Evolutionary conservation across 2,113 vertebrate species (phyloP).

Genomic region (Nothobranchius furzeri): DNA sequence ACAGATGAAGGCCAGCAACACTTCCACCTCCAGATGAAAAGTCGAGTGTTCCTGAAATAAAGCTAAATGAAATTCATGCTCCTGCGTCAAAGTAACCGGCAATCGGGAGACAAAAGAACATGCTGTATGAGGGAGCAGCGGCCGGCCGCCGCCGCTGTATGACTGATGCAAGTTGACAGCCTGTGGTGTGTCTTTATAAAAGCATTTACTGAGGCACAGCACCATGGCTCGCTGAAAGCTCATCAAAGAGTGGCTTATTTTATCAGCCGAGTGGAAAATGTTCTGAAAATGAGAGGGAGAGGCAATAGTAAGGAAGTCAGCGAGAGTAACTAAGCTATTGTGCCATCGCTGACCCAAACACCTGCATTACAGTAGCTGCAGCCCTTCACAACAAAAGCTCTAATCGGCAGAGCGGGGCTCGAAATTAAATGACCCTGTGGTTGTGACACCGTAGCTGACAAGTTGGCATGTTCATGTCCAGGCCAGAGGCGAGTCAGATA

Average conservation of each 20-base stretch:
- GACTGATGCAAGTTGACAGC: constrained; percentile 69
- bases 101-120: constrained; percentile 31
- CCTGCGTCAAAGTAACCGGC: constrained; percentile 5
- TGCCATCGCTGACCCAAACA: constrained; percentile 70
- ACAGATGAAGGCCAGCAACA: neutral
- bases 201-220: constrained; percentile 65
- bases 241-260: constrained; percentile 78
- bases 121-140: constrained; percentile 11
- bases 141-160: constrained; percentile 32
- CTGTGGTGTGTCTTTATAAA: constrained; percentile 70
- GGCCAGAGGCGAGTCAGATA: constrained; percentile 55
- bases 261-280: constrained; percentile 79
- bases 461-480: constrained; percentile 17
- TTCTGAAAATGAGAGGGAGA: constrained; percentile 68
- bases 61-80: neutral
- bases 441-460: constrained; percentile 60
- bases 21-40: constrained; percentile 10
- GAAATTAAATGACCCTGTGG: constrained; percentile 61
- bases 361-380: constrained; percentile 56
- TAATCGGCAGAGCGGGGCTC: constrained; percentile 60
- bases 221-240: constrained; percentile 60
- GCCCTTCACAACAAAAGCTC: constrained; percentile 63
- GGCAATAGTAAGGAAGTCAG: constrained; percentile 67
- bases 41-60: constrained; percentile 20
- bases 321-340: constrained; percentile 70